Base-by-base conservation (phyloP, 37 sponge, comb jelly and placozoan genomes). In the Mnemiopsis leidyi region DNA sequence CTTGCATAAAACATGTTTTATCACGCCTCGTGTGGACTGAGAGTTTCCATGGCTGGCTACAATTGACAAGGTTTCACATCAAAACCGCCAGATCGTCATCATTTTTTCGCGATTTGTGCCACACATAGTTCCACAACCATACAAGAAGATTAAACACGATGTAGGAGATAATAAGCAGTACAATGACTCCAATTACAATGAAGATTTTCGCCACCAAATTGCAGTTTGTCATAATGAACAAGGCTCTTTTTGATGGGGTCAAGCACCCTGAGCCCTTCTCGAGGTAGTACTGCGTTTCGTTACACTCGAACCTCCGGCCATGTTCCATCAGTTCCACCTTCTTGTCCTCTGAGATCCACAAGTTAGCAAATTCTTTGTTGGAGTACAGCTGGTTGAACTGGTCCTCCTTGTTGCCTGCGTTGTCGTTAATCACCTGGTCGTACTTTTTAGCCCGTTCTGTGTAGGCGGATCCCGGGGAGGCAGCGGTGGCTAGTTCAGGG, bases 191-290 rank as follows among this genome's bases (percentile, higher is more conserved):
- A 18, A 85, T 85, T 25, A 85, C 90, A 18, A 85, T 85, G 90
- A 85, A 85, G 24, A 85, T 40, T n/a, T 40, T 40, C 26, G 33
- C 90, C 2, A 85, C 35, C 0, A 85, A 29, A 38, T 2, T 85
- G 90, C 90, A 85, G 61, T 85, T 85, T 13, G 90, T 85, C 61
- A 40, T 85, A 33, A 85, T 40, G 61, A 85, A 85, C 23, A 32
- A 18, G 25, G 90, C 90, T 1, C 90, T 28, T 3, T 28, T 35
- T 7, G 90, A 85, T 13, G 90, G 90, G 48, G 90, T 85, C 90
- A 85, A 23, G 29, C 90, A 85, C 29, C 48, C 3, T 13, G 90
- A 85, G 2, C 90, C 90, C 90, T 29, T 21, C 24, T 23, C 36
- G 0, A 85, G 48, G 61, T 36, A 40, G 90, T 85, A 85, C 90